Percentiles rank a stretch among this genome's conserved stretches.
Conservation (phyloP, 2,113 vertebrate species). For the Chlamydotis undulata region DNA sequence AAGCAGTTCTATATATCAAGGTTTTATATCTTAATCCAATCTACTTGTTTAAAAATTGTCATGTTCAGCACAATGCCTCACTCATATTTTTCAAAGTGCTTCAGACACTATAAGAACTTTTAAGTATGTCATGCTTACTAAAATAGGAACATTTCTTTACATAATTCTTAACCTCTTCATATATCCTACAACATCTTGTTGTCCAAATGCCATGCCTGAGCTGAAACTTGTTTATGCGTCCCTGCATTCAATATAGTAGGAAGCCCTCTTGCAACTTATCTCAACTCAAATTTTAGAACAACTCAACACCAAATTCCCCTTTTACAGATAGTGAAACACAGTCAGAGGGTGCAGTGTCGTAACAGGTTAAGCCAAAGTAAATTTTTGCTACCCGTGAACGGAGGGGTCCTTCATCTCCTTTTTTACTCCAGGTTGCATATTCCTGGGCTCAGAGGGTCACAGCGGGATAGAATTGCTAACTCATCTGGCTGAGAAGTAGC, state of each 20-base stretch:
- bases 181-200: constrained; percentile 2
- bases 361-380: background rate
- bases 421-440: background rate
- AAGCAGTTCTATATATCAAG: background rate
- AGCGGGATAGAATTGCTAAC: background rate
- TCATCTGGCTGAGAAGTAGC: background rate
- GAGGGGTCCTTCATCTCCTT: background rate
- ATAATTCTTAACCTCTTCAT: background rate
- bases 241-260: background rate
- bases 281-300: background rate
- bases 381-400: background rate
- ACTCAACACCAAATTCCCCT: background rate
- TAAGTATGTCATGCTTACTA: background rate
- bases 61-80: background rate
- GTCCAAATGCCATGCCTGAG: constrained; percentile 49
- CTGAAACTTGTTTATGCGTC: constrained; percentile 14
- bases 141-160: background rate
- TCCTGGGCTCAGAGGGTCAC: background rate
- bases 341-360: background rate
- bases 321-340: background rate
- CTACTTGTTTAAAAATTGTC: background rate
- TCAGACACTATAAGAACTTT: background rate
- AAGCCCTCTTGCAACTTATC: background rate
- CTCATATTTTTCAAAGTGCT: background rate
- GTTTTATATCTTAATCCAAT: background rate